Percentiles rank a stretch among this genome's conserved stretches.
These are phyloP conservation scores for Noctuana brunneofusca DNA, from an alignment of 2,888 invertebrate genomes.

Conservation along the genomic window DNA sequence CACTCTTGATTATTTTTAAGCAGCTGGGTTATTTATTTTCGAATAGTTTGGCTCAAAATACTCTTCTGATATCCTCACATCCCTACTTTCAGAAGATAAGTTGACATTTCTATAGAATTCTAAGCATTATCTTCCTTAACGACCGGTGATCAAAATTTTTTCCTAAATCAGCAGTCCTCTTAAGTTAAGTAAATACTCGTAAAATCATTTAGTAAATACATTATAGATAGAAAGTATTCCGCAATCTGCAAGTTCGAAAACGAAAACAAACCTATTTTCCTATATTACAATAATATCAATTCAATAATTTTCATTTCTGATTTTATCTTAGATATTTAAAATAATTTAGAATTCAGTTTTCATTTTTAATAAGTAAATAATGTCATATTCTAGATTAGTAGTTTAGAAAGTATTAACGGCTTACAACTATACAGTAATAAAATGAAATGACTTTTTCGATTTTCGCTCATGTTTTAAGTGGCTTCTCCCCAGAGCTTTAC, in stretches of 20 bases:
- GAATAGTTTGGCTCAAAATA: background rate
- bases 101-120: too few species aligned
- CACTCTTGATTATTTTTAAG: background rate
- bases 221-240: background rate
- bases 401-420: too few species aligned
- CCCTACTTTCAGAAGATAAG: background rate
- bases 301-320: background rate
- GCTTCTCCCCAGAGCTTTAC: too few species aligned
- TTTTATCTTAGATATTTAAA: background rate
- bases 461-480: too few species aligned
- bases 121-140: too few species aligned
- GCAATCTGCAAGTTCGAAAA: background rate
- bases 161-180: too few species aligned
- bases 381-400: too few species aligned
- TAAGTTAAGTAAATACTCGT: background rate
- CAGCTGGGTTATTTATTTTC: background rate
- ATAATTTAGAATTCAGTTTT: too few species aligned
- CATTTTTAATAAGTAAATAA: too few species aligned
- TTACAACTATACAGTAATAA: too few species aligned
- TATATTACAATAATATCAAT: background rate
- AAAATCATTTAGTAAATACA: background rate
- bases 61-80: background rate
- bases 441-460: too few species aligned
- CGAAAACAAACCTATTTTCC: background rate
- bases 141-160: too few species aligned